phyloP scores from a whole-genome alignment of 2,113 vertebrate species.

The Andinoacara biseriatus region DNA sequence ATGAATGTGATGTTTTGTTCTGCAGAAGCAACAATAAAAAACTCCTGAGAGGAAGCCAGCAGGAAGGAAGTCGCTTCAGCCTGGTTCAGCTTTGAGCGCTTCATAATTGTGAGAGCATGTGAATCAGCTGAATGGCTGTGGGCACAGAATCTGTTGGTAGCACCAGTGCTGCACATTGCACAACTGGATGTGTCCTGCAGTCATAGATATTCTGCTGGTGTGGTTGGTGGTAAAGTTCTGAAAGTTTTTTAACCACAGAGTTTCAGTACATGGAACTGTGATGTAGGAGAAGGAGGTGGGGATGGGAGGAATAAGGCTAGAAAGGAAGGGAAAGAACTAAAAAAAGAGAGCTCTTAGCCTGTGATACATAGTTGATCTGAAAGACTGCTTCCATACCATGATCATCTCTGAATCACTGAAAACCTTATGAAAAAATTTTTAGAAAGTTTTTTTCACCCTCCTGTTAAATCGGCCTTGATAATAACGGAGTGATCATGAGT shows the following conservation, averaged over 20 bases:
- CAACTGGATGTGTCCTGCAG: constrained; percentile 52
- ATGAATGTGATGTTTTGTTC: neutral
- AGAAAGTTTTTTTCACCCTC: neutral
- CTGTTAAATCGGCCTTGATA: neutral
- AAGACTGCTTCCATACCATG: constrained; percentile 38
- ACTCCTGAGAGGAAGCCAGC: constrained; percentile 21
- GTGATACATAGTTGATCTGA: constrained; percentile 23
- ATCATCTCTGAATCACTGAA: constrained; percentile 35
- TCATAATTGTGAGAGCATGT: constrained; percentile 25
- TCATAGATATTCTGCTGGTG: neutral
- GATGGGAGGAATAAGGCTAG: neutral
- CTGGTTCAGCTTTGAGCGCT: constrained; percentile 7
- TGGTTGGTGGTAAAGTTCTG: neutral
- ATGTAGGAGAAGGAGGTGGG: neutral
- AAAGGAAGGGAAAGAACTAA: constrained; percentile 8
- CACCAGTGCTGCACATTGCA: constrained; percentile 2
- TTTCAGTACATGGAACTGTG: neutral
- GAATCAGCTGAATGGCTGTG: constrained; percentile 32
- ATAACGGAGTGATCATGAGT: constrained; percentile 7
- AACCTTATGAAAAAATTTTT: constrained; percentile 10
- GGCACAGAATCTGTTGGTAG: constrained; percentile 29
- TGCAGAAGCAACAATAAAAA: neutral
- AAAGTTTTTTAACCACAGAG: constrained; percentile 27
- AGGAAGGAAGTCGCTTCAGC: constrained; percentile 7
- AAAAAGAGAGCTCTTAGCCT: constrained; percentile 20